phyloP scores from a whole-genome alignment of 2,888 invertebrate genomes.

The Dryadula phaetusa region DNA sequence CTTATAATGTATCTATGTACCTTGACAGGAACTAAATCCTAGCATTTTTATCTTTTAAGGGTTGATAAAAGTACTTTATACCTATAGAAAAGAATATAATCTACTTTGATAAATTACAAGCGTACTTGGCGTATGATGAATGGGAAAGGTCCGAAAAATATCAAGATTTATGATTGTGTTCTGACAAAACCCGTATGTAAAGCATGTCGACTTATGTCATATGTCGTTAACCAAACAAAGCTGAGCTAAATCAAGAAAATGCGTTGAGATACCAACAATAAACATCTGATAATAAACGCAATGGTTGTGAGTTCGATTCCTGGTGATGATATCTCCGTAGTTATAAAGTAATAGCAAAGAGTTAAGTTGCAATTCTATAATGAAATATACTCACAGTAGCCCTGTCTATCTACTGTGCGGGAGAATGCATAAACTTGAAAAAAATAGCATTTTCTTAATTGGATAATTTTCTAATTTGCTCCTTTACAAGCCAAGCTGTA shows the following conservation, averaged over 20 bases:
- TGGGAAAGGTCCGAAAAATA: slow-evolving; percentile 31
- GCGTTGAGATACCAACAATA: background rate
- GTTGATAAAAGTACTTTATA: background rate
- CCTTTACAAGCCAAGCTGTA: no score
- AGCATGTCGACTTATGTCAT: slow-evolving; percentile 23
- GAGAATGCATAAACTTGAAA: no score
- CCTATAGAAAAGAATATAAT: slow-evolving; percentile 20
- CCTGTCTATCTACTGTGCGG: no score
- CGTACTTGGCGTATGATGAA: slow-evolving; percentile 36
- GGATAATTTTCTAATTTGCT: no score
- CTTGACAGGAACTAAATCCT: no score
- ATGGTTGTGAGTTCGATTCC: no score
- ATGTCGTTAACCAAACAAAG: slow-evolving; percentile 13
- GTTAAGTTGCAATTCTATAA: no score
- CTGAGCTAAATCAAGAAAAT: background rate
- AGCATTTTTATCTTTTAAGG: background rate
- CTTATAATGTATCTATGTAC: no score
- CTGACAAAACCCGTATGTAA: slow-evolving; percentile 30
- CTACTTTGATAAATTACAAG: slow-evolving; percentile 36
- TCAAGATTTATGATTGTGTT: slow-evolving; percentile 33
- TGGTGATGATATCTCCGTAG: no score
- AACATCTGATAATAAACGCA: background rate
- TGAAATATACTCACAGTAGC: no score
- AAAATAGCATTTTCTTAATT: no score
- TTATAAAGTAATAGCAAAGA: no score